These are phyloP conservation scores for Panthera uncia DNA, from an alignment of 2,113 vertebrate species.

Conservation along the genomic window DNA sequence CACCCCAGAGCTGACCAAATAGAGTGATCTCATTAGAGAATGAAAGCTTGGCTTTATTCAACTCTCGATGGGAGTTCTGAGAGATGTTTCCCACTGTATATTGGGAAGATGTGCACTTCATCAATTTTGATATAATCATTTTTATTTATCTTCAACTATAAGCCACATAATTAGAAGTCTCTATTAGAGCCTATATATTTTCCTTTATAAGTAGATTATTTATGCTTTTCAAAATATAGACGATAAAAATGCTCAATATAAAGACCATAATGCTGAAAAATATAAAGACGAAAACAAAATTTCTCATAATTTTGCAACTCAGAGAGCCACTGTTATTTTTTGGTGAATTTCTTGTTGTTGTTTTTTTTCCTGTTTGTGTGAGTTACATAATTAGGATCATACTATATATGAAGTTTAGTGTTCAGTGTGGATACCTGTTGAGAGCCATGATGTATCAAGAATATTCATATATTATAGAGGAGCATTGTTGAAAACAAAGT, in stretches of 20 bases:
- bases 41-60: neutral
- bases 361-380: neutral
- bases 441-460: neutral
- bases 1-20: neutral
- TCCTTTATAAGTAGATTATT: neutral
- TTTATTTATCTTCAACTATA: neutral
- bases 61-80: neutral
- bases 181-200: neutral
- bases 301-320: neutral
- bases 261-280: slow-evolving; percentile 9
- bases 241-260: neutral
- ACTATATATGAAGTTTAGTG: neutral
- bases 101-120: neutral
- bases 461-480: neutral
- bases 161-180: neutral
- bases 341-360: neutral
- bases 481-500: neutral
- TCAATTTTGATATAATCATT: neutral
- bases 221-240: neutral
- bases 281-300: neutral
- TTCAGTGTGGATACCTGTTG: neutral
- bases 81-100: neutral
- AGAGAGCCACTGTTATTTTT: neutral
- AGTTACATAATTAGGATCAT: neutral
- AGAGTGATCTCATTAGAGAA: neutral